Conservation (phyloP, 2,113 vertebrate genomes). For the rat (Rattus norvegicus) region GRCr8 NC_086033.1:13263001-13263500, state of each 20-base stretch:
- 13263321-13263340: neutral
- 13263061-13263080: neutral
- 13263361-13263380: neutral
- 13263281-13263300: neutral
- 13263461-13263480: neutral
- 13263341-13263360: neutral
- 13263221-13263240: neutral
- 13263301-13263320: neutral
- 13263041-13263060: neutral
- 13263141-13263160: neutral
- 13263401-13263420: neutral
- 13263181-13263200: neutral
- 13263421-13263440: neutral
- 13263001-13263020: neutral
- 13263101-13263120: neutral
- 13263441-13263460: neutral
- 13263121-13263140: neutral
- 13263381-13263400: neutral
- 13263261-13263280: neutral
- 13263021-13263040: neutral
- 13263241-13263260: neutral
- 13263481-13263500: neutral
- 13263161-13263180: neutral
- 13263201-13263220: neutral
- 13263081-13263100: neutral